These are phyloP conservation scores for Goniozus legneri DNA, from an alignment of 1,140 invertebrate genomes.

Conservation along the genomic window DNA sequence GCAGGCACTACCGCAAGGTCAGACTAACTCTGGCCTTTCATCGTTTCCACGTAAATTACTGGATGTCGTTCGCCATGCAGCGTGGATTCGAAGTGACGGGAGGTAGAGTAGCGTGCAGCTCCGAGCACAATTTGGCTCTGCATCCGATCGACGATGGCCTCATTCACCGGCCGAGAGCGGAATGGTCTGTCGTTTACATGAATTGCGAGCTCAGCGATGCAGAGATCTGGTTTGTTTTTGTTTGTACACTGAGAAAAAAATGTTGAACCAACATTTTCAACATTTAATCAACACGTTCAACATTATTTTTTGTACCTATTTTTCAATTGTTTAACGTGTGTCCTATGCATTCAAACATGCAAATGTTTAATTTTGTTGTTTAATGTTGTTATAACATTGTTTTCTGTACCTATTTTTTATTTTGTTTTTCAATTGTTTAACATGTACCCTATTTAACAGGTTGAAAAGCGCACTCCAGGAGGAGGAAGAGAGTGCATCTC, in stretches of 20 bases:
- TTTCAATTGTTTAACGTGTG: too few species aligned
- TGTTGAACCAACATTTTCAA: too few species aligned
- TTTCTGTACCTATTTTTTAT: too few species aligned
- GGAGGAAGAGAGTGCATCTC: constrained; percentile 57
- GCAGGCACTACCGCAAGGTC: constrained; percentile 87
- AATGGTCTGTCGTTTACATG: constrained; percentile 91
- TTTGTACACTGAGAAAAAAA: too few species aligned
- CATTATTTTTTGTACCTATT: too few species aligned
- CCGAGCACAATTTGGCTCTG: constrained; percentile 77
- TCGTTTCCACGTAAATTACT: constrained; percentile 92
- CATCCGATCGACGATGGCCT: constrained; percentile 79
- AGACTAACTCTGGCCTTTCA: constrained; percentile 83
- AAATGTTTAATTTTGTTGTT: too few species aligned
- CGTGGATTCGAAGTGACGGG: constrained; percentile 90
- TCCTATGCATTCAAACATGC: too few species aligned
- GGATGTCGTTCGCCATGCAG: constrained; percentile 97
- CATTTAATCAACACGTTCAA: too few species aligned
- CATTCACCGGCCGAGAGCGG: constrained; percentile 78
- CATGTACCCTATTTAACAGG: too few species aligned
- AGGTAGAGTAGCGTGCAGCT: constrained; percentile 78
- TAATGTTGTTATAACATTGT: too few species aligned
- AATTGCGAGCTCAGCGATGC: constrained; percentile 88
- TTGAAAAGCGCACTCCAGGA: constrained; percentile 75
- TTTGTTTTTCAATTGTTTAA: too few species aligned
- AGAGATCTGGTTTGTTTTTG: constrained; percentile 92